Evolutionary conservation across 2,113 vertebrate genomes (phyloP).

Genomic region (Aptenodytes patagonicus): DNA sequence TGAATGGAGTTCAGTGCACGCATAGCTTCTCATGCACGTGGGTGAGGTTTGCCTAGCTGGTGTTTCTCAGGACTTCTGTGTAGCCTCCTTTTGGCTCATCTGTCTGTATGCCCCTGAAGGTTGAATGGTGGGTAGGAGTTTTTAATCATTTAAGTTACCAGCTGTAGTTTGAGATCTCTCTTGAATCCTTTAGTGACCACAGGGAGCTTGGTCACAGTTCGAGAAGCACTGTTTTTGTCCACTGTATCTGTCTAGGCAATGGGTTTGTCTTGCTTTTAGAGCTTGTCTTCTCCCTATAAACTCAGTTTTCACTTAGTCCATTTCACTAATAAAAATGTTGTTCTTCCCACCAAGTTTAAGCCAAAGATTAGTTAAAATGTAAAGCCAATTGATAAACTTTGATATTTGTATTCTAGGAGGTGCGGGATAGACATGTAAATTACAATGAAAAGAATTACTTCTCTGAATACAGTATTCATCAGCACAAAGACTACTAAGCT

Average conservation of each 20-base stretch:
- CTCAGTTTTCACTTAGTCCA: not conserved
- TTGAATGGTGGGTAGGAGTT: not conserved
- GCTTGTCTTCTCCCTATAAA: not conserved
- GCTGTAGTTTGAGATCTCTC: not conserved
- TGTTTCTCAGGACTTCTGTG: not conserved
- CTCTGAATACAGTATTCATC: slow-evolving; percentile 32
- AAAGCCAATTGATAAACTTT: not conserved
- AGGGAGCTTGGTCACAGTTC: not conserved
- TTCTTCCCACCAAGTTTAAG: not conserved
- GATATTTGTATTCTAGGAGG: not conserved
- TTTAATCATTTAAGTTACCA: not conserved
- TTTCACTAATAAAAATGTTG: not conserved
- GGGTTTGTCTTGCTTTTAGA: not conserved
- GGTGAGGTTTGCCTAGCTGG: not conserved
- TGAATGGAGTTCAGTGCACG: not conserved
- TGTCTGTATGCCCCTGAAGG: not conserved
- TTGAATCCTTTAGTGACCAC: not conserved
- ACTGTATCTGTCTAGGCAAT: not conserved
- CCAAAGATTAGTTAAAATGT: not conserved
- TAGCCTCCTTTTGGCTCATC: not conserved
- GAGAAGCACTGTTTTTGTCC: not conserved
- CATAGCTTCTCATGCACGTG: rapidly evolving
- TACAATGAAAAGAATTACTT: not conserved
- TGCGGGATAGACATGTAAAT: not conserved
- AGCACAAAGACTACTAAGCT: slow-evolving; percentile 30